A percentile compares a stretch with the other conserved stretches of the same genome.
phyloP scores from a whole-genome alignment of 2,888 invertebrate species.

The Chloroclysta siterata region DNA sequence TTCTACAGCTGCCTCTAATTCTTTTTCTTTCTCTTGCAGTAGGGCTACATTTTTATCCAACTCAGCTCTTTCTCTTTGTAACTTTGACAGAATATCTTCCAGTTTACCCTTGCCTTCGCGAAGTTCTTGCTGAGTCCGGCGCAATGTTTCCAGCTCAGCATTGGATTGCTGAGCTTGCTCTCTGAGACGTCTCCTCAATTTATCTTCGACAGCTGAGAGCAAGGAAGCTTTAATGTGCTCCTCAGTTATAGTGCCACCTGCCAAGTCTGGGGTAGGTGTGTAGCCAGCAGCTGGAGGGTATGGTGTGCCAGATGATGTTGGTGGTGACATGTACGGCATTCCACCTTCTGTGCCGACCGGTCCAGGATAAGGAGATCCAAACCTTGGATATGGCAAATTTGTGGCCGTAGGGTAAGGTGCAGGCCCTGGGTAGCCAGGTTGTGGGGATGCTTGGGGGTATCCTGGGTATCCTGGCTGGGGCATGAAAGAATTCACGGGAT shows the following conservation, averaged over 20 bases:
- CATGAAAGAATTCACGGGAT: conserved; percentile 80
- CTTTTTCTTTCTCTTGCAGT: conserved; percentile 94
- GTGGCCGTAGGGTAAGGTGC: conserved; percentile 76
- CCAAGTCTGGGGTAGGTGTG: conserved; percentile 67
- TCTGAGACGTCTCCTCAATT: conserved; percentile 92
- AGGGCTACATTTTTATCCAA: conserved; percentile 93
- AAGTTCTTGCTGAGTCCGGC: conserved; percentile 94
- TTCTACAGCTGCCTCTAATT: conserved; percentile 92
- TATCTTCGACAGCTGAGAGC: conserved; percentile 97
- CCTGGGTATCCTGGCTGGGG: conserved; percentile 75
- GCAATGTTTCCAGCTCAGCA: conserved; percentile 95
- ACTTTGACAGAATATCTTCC: conserved; percentile 89
- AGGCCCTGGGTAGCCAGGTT: conserved; percentile 66
- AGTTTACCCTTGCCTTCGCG: conserved; percentile 93
- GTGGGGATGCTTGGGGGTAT: conserved; percentile 62
- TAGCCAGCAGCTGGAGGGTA: conserved; percentile 63
- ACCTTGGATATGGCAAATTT: conserved; percentile 82
- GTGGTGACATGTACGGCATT: conserved; percentile 53
- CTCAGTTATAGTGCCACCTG: conserved; percentile 94
- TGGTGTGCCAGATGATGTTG: conserved; percentile 57
- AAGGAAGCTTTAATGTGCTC: conserved; percentile 97
- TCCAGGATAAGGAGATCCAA: conserved; percentile 72
- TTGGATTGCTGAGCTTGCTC: conserved; percentile 96
- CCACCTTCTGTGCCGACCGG: conserved; percentile 60
- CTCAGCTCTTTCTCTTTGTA: conserved; percentile 92